Percentiles rank a stretch among this genome's conserved stretches.
phyloP scores from a whole-genome alignment of 2,797 vertebrate species.

The Phrynocephalus vlangalii region DNA sequence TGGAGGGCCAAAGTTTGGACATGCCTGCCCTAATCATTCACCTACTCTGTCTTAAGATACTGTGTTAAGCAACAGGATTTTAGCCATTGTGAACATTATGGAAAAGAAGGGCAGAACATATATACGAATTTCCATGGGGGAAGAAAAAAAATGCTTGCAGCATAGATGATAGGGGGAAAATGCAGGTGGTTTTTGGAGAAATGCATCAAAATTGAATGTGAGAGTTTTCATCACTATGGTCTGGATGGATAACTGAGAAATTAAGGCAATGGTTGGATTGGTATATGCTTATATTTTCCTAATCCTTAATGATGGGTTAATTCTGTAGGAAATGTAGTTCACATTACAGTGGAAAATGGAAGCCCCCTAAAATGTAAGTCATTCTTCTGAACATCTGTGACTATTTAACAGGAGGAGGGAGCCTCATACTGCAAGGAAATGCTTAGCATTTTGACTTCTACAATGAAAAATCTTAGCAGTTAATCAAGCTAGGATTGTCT shows the following conservation, averaged over 20 bases:
- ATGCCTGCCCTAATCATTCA: too few species aligned
- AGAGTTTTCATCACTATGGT: neutral
- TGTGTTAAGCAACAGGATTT: too few species aligned
- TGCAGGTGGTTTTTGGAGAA: neutral
- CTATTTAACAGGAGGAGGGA: slow-evolving; percentile 7
- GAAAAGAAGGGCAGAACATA: too few species aligned
- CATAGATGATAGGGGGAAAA: neutral
- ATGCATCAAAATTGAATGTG: neutral
- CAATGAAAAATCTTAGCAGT: slow-evolving; percentile 22
- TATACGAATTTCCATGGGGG: neutral
- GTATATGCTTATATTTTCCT: neutral
- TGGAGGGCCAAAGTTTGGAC: too few species aligned
- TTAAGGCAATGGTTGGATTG: neutral
- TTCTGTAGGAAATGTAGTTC: neutral
- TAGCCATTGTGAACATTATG: too few species aligned
- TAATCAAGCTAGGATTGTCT: neutral
- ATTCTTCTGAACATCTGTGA: neutral
- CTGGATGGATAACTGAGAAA: neutral
- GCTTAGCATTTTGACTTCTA: neutral
- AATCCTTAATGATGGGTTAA: neutral
- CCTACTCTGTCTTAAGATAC: too few species aligned
- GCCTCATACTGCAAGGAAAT: neutral
- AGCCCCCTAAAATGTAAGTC: neutral
- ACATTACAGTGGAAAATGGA: slow-evolving; percentile 16
- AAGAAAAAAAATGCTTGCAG: neutral